Evolutionary conservation across 2,888 invertebrate genomes (phyloP).

Genomic region (Ferrisia virgata): DNA sequence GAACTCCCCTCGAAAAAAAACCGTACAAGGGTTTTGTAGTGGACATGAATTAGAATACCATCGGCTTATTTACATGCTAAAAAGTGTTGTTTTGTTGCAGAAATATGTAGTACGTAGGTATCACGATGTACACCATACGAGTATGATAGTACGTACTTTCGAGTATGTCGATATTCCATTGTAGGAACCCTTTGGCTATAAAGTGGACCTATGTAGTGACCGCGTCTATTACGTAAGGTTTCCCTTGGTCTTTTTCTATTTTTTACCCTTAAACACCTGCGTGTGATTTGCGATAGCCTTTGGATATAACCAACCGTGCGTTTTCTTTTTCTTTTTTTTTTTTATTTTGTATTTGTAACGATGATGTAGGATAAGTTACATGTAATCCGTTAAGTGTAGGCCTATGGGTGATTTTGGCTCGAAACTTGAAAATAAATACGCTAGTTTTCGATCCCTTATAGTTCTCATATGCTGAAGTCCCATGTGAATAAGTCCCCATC

Average conservation of each 20-base stretch:
- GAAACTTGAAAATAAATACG: no score
- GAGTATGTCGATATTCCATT: constrained; percentile 4
- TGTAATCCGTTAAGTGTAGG: no score
- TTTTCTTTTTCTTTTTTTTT: not conserved
- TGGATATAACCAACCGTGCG: not conserved
- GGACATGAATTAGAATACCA: not conserved
- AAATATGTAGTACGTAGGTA: not conserved
- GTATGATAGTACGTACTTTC: not conserved
- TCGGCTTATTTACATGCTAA: constrained; percentile 10
- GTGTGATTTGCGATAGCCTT: not conserved
- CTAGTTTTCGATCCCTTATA: no score
- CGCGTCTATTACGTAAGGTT: not conserved
- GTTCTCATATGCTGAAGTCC: no score
- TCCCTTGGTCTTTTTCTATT: not conserved
- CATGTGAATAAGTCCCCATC: no score
- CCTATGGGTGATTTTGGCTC: no score
- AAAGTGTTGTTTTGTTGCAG: not conserved
- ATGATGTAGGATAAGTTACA: no score
- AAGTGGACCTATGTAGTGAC: not conserved
- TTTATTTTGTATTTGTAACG: not conserved
- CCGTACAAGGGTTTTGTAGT: not conserved
- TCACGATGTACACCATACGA: not conserved
- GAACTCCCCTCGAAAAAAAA: not conserved
- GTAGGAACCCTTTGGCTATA: not conserved
- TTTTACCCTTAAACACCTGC: constrained; percentile 2